These are phyloP conservation scores for Thunnus albacares DNA, from an alignment of 2,797 vertebrate genomes.

Conservation along the genomic window DNA sequence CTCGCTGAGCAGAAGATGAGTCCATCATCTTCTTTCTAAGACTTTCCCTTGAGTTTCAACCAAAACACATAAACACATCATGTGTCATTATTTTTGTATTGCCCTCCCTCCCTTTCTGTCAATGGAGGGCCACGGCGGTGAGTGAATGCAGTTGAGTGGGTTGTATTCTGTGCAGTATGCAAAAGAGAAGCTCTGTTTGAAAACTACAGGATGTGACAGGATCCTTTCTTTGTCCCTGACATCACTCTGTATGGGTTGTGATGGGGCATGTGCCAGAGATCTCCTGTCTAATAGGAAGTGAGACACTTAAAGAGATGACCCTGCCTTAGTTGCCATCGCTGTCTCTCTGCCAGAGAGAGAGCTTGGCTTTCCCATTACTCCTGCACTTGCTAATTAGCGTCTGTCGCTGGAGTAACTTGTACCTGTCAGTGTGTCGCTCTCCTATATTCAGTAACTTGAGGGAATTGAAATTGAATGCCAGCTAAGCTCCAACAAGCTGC, in stretches of 20 bases:
- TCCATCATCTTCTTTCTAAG: slow-evolving; percentile 77
- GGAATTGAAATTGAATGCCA: slow-evolving; percentile 85
- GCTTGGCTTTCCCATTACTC: slow-evolving; percentile 72
- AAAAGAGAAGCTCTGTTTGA: slow-evolving; percentile 70
- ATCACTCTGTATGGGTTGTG: slow-evolving; percentile 67
- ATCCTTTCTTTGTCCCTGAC: slow-evolving; percentile 68
- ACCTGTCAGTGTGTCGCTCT: slow-evolving; percentile 80
- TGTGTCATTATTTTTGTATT: slow-evolving; percentile 68
- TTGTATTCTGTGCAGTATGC: slow-evolving; percentile 60
- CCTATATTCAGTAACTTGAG: slow-evolving; percentile 82
- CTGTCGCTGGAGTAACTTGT: slow-evolving; percentile 84
- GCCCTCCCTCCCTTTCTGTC: slow-evolving; percentile 41
- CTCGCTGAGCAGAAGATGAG: slow-evolving; percentile 78
- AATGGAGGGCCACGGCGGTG: slow-evolving; percentile 41
- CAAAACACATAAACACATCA: slow-evolving; percentile 78
- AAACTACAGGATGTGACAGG: slow-evolving; percentile 77
- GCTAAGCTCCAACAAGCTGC: slow-evolving; percentile 82
- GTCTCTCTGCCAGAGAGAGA: slow-evolving; percentile 69
- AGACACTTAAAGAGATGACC: slow-evolving; percentile 84
- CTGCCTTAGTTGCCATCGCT: slow-evolving; percentile 67
- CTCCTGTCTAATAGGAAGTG: slow-evolving; percentile 81
- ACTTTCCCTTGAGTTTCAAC: slow-evolving; percentile 73
- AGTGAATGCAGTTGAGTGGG: slow-evolving; percentile 51
- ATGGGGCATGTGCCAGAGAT: slow-evolving; percentile 76
- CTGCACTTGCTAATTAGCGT: slow-evolving; percentile 84